A percentile compares a stretch with the other conserved stretches of the same genome.
Conservation (phyloP, 35 echinoderm and acorn worm genomes). For the Ophiothrix spiculata region DNA sequence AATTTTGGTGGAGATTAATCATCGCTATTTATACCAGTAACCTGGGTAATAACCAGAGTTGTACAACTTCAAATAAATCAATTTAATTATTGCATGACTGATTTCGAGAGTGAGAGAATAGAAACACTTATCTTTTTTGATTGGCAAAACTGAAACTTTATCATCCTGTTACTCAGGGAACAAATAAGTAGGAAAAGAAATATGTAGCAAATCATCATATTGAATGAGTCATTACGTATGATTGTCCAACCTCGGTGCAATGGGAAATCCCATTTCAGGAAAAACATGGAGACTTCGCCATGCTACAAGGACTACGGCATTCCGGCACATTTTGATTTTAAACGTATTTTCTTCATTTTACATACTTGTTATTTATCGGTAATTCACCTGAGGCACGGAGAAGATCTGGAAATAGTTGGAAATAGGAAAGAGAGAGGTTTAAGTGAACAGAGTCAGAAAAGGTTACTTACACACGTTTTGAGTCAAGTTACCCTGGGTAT, state of each 20-base stretch:
- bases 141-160: background rate
- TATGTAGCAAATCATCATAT: constrained; percentile 1
- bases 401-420: constrained; percentile 13
- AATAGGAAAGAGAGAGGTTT: background rate
- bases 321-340: constrained; percentile 7
- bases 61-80: too few relatives aligned
- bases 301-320: constrained; percentile 2
- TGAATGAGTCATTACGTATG: background rate
- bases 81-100: too few relatives aligned
- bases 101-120: too few relatives aligned
- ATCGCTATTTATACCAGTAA: too few relatives aligned
- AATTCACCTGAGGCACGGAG: background rate
- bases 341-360: too few relatives aligned
- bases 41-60: too few relatives aligned
- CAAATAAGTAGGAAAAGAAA: background rate
- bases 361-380: background rate
- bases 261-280: background rate
- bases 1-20: too few relatives aligned
- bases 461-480: background rate
- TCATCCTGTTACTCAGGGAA: background rate
- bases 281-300: constrained; percentile 12
- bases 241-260: constrained; percentile 7
- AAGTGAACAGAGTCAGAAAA: background rate
- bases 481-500: background rate
- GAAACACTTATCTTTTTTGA: background rate